A percentile compares a stretch with the other conserved stretches of the same genome.
Conservation (phyloP, 2,113 vertebrate genomes). For the Brevimyrus niger region DNA sequence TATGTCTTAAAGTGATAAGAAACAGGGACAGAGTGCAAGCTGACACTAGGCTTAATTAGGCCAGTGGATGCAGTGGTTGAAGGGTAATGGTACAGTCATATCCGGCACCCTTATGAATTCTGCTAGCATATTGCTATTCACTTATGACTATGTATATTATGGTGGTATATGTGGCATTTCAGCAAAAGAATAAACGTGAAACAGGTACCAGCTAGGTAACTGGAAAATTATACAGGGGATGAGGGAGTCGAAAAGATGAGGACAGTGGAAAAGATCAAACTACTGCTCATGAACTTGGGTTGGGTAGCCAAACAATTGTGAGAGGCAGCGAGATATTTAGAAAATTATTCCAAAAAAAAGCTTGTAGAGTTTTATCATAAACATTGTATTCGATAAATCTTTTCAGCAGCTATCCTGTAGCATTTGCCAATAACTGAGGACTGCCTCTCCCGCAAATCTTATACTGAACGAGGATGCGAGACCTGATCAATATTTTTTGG, state of each 20-base stretch:
- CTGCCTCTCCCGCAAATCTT: background rate
- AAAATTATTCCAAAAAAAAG: background rate
- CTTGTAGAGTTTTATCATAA: background rate
- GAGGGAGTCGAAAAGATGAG: background rate
- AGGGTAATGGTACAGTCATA: background rate
- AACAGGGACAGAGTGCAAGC: background rate
- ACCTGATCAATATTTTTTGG: background rate
- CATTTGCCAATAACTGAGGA: background rate
- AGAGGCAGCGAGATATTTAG: too few relatives aligned
- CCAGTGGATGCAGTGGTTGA: background rate
- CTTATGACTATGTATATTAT: background rate
- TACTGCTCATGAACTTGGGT: background rate
- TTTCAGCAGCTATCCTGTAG: background rate
- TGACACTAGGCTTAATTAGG: background rate
- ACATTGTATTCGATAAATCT: background rate
- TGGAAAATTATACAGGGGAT: background rate
- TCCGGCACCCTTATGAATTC: background rate
- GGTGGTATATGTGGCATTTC: background rate
- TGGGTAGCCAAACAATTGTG: background rate
- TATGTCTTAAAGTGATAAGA: background rate
- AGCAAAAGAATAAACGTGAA: background rate
- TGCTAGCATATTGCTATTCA: background rate
- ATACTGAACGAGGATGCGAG: background rate
- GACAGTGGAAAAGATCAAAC: background rate
- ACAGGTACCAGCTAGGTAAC: background rate